These are phyloP conservation scores for Hybos culiciformis DNA, from an alignment of 2,888 invertebrate genomes.

Conservation along the genomic window DNA sequence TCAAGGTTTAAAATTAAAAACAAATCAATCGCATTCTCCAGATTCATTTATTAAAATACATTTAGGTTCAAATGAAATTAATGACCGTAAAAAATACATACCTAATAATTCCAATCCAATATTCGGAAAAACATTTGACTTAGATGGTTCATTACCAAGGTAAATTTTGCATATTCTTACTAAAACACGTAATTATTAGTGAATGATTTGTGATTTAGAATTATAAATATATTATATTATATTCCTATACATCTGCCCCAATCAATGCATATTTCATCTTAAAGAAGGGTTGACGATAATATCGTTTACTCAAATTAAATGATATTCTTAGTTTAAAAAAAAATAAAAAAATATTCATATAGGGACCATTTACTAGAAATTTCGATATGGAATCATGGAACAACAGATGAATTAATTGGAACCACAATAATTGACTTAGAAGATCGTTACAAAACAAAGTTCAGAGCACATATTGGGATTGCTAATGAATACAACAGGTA, in stretches of 20 bases:
- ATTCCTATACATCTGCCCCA: too few species aligned
- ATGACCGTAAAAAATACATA: slow-evolving; percentile 55
- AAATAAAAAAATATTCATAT: slow-evolving; percentile 39
- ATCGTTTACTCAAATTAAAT: too few species aligned
- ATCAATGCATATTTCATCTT: too few species aligned
- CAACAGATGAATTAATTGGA: slow-evolving; percentile 68
- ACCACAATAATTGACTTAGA: slow-evolving; percentile 76
- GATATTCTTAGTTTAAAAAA: too few species aligned
- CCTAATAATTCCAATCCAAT: slow-evolving; percentile 65
- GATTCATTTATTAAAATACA: slow-evolving; percentile 64
- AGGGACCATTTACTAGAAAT: slow-evolving; percentile 60
- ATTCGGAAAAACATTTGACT: slow-evolving; percentile 55
- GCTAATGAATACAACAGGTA: slow-evolving; percentile 53
- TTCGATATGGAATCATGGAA: slow-evolving; percentile 63
- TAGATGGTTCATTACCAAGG: slow-evolving; percentile 27
- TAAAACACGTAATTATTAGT: neutral
- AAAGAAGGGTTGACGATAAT: too few species aligned
- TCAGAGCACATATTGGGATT: slow-evolving; percentile 67
- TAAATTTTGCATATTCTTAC: slow-evolving; percentile 41
- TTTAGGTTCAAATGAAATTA: slow-evolving; percentile 49
- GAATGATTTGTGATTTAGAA: too few species aligned
- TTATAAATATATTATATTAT: too few species aligned
- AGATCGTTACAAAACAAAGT: slow-evolving; percentile 66
- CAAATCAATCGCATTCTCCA: slow-evolving; percentile 55
- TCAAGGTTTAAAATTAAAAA: slow-evolving; percentile 53